A percentile compares a stretch with the other conserved stretches of the same genome.
These are phyloP conservation scores for Microctonus hyperodae DNA, from an alignment of 2,888 invertebrate species.

Conservation along the genomic window DNA sequence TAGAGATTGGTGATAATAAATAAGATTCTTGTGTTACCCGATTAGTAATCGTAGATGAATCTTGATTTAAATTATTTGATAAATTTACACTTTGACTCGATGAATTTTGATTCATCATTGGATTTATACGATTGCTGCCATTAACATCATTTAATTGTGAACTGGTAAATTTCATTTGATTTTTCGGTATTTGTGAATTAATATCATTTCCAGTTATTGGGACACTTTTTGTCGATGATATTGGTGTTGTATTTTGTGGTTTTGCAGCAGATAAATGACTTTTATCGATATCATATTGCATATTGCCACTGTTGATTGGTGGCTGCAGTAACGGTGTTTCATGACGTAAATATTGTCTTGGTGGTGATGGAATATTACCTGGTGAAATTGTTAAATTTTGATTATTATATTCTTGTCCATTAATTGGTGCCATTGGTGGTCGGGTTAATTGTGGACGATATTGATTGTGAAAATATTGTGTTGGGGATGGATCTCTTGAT, in stretches of 20 bases:
- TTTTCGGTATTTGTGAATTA: background rate
- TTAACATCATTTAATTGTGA: background rate
- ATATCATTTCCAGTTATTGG: background rate
- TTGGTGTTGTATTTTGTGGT: background rate
- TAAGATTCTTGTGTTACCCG: conserved; percentile 12
- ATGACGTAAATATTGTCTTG: conserved; percentile 4
- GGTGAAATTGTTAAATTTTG: conserved; percentile 20
- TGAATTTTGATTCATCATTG: background rate
- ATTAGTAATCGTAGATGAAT: background rate
- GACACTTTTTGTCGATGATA: background rate
- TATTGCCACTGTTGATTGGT: background rate
- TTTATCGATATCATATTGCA: background rate
- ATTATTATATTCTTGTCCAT: conserved; percentile 45
- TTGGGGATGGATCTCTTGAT: conserved; percentile 60
- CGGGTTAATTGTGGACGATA: conserved; percentile 49
- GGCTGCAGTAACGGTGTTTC: background rate
- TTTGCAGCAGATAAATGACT: background rate
- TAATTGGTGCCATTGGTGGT: conserved; percentile 53
- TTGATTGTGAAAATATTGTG: conserved; percentile 54
- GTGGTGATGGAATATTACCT: conserved; percentile 32
- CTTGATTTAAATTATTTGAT: background rate
- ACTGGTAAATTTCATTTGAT: background rate
- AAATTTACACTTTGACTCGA: background rate
- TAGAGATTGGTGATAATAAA: background rate
- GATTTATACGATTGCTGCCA: background rate